Base-by-base conservation (phyloP, 2,888 invertebrate genomes). In the Plebejus melissa region DNA sequence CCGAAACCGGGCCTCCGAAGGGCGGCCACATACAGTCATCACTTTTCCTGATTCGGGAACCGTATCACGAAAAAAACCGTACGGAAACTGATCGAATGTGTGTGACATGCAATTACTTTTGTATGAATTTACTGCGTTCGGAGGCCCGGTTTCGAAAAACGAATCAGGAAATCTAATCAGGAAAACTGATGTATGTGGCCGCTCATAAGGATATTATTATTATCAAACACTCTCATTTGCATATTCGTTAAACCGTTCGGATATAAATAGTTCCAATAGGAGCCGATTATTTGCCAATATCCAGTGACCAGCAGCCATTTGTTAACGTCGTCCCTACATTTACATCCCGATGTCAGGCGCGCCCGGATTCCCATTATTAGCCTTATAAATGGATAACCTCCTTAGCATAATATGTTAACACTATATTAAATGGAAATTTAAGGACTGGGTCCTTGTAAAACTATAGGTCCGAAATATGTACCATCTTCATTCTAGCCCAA, bases 291-390 rank as follows among this genome's bases (percentile, higher is more conserved):
- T 41, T 71, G 41, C 71, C 41, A 71, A 41, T 71, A 41, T 71
- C 71, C 22, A 46, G 71, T 71, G 71, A 46, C 71, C 72, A 60
- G 36, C 46, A 74, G 74, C 76, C 78, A 80, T 80, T 79, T 78
- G 77, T 80, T 76, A 77, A 78, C 75, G 80, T 80, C 80, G 77
- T 36, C 70, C 70, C 69, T 36, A 69, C 77, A 76, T 78, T 78
- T 77, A 79, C 77, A 78, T 77, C 77, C 71, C 75, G 57, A 76
- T 75, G 77, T 75, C 78, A 70, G 70, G 22, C 74, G 60, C n/a
- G 58, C 74, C 74, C 75, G 72, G 76, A 76, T 78, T 79, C 74
- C 74, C 75, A 77, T 78, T 78, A 79, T 77, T 78, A 78, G 72
- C 75, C 75, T 69, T 69, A 54, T 54, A 75, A 71, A 78, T 74